Evolutionary conservation across 2,113 vertebrate genomes (phyloP), one percentile per base, ranked within the genome.

Genomic region (Emydura subglobosa): DNA sequence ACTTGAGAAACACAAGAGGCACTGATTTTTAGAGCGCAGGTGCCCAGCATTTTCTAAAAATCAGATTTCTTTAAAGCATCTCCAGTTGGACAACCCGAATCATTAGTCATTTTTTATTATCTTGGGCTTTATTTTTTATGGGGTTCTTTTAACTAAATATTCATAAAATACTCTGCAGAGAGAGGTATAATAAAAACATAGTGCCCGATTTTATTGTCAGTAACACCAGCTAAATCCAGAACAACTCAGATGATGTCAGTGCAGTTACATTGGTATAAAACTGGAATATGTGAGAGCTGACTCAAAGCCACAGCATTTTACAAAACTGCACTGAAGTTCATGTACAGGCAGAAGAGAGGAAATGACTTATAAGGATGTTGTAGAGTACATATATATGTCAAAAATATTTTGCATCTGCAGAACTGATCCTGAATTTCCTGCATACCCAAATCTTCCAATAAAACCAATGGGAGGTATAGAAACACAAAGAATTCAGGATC

Each of bases 101-200:
- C 0, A 0, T 0, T 0, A 31, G 4, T 34, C 10, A n/a, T 24
- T 39, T 44, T 57, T 55, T n/a, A 89, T 68, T n/a, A 21, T 4
- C 42, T 34, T 25, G 19, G 2, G 2, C 1, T 19, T 72, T 49
- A 47, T 47, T 57, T 51, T 42, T 50, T n/a, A 68, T 7, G 3
- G 16, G 24, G 44, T 29, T 7, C 6, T 44, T 76, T 51, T 91
- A 4, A 81, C 24, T 25, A 49, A 39, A n/a, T 22, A 72, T 72
- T 72, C 65, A 72, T 9, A 39, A 72, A 72, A 17, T 39, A 4
- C 7, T 86, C 39, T 31, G 19, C 22, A 86, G 80, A 22, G 44
- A 79, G 78, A 53, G 19, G 5, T 47, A 47, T 24, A 49, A 82
- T 25, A 55, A 22, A 81, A 81, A 53, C 34, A 54, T 10, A 72